Percentiles rank a stretch among this genome's conserved stretches.
These are phyloP conservation scores for Proterorhinus semilunaris DNA, from an alignment of 2,113 vertebrate genomes.

Conservation along the genomic window DNA sequence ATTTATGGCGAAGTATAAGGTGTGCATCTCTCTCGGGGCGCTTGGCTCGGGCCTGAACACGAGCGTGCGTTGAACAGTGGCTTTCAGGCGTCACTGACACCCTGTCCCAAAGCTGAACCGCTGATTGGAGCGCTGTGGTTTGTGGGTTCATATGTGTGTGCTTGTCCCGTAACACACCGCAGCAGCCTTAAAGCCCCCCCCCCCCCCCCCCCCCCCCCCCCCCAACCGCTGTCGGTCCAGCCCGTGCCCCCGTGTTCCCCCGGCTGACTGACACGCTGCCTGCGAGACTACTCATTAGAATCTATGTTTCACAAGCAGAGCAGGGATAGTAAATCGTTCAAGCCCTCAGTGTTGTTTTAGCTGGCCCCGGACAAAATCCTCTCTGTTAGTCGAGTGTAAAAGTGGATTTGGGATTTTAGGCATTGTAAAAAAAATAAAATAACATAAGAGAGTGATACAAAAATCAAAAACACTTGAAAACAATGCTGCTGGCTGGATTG, in stretches of 20 bases:
- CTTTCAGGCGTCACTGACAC: slow-evolving; percentile 74
- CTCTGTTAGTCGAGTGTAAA: slow-evolving; percentile 74
- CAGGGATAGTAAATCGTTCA: slow-evolving; percentile 76
- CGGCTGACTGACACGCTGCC: slow-evolving; percentile 61
- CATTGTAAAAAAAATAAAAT: slow-evolving; percentile 54
- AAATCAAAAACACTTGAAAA: slow-evolving; percentile 47
- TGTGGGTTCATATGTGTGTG: slow-evolving; percentile 42
- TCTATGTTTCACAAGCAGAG: slow-evolving; percentile 77
- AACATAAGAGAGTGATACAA: slow-evolving; percentile 24
- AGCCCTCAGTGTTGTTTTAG: slow-evolving; percentile 71
- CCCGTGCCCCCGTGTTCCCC: slow-evolving; percentile 58
- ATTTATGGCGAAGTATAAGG: slow-evolving; percentile 64
- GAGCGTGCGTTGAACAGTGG: slow-evolving; percentile 65
- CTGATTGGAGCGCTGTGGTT: slow-evolving; percentile 69
- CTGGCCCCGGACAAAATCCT: slow-evolving; percentile 71
- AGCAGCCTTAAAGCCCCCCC: slow-evolving; percentile 40
- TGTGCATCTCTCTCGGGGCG: slow-evolving; percentile 61
- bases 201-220: neutral
- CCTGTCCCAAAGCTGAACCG: slow-evolving; percentile 66
- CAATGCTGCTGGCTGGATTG: slow-evolving; percentile 56
- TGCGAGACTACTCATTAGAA: slow-evolving; percentile 74
- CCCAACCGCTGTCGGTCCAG: slow-evolving; percentile 62
- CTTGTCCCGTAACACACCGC: slow-evolving; percentile 52
- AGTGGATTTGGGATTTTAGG: slow-evolving; percentile 69
- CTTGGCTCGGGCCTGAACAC: slow-evolving; percentile 52